phyloP scores from a whole-genome alignment of 2,113 vertebrate species.

The Mobula hypostoma region DNA sequence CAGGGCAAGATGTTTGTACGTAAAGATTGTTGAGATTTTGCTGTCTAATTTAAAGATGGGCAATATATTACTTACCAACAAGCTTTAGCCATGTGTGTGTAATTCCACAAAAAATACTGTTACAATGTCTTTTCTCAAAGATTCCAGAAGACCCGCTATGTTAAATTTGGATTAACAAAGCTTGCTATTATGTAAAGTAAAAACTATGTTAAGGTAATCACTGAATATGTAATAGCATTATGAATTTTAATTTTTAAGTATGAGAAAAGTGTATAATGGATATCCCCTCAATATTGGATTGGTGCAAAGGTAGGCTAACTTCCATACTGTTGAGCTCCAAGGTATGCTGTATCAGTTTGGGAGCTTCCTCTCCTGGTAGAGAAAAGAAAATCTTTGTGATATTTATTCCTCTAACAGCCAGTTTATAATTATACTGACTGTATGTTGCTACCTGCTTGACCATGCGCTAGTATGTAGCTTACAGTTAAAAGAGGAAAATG shows the following conservation, averaged over 20 bases:
- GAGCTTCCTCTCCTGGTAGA: not conserved
- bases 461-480: not conserved
- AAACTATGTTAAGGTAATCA: not conserved
- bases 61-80: not conserved
- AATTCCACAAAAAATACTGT: not conserved
- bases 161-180: not conserved
- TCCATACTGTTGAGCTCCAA: not conserved
- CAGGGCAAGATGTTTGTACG: not conserved
- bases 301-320: not conserved
- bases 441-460: not conserved
- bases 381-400: not conserved
- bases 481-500: not conserved
- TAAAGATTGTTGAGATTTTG: not conserved
- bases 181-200: not conserved
- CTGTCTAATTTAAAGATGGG: not conserved
- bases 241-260: not conserved
- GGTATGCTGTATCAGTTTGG: not conserved
- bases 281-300: not conserved
- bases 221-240: not conserved
- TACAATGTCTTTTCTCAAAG: not conserved
- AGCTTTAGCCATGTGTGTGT: not conserved
- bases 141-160: not conserved
- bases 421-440: not conserved
- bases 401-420: not conserved
- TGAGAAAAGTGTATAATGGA: not conserved